Conservation (phyloP, 2,113 vertebrate species). For the Ovis canadensis region DNA sequence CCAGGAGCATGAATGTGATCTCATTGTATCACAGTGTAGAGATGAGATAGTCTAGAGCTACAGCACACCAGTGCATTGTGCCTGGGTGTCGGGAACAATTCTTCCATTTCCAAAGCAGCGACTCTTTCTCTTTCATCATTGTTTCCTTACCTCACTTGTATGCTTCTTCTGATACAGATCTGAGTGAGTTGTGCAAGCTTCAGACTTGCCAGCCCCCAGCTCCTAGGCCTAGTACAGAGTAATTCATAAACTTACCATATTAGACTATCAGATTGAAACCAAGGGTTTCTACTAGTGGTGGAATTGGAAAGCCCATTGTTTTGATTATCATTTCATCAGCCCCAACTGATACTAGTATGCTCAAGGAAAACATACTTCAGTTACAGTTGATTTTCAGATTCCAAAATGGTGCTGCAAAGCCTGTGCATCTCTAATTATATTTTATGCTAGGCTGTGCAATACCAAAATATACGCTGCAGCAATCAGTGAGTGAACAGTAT, state of each 20-base stretch:
- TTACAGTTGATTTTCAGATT: constrained; percentile 85
- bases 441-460: constrained; percentile 87
- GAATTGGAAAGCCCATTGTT: constrained; percentile 81
- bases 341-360: constrained; percentile 75
- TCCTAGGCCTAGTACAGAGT: constrained; percentile 67
- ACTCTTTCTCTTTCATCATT: constrained; percentile 73
- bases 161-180: constrained; percentile 67
- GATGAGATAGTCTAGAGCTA: constrained; percentile 64
- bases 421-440: constrained; percentile 85
- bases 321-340: constrained; percentile 78
- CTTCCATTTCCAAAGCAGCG: constrained; percentile 46
- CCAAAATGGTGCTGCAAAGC: constrained; percentile 85
- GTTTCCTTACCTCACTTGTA: constrained; percentile 69
- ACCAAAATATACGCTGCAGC: constrained; percentile 85
- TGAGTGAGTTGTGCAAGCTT: constrained; percentile 69
- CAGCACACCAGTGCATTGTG: constrained; percentile 64
- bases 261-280: constrained; percentile 79
- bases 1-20: constrained; percentile 73
- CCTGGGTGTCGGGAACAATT: constrained; percentile 49
- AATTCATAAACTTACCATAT: constrained; percentile 63
- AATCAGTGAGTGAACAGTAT: constrained; percentile 93
- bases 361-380: constrained; percentile 82
- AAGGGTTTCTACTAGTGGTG: constrained; percentile 70
- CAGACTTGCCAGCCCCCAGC: constrained; percentile 73
- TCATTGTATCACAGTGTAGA: constrained; percentile 62